Conservation (phyloP, 2,797 vertebrate species). For the Coendou prehensilis region DNA sequence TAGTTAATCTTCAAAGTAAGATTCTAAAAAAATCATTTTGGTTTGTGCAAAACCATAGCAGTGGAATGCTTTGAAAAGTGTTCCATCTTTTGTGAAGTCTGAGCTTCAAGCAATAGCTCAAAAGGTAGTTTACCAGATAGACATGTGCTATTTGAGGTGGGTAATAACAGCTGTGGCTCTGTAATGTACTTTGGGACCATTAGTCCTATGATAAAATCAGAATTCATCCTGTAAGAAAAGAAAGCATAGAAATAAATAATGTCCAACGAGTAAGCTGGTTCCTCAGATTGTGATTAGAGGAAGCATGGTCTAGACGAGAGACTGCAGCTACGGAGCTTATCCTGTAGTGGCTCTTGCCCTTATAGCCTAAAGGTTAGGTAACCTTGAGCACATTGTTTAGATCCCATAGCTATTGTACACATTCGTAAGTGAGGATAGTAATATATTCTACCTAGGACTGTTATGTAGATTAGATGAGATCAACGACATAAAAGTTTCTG, state of each 20-base stretch:
- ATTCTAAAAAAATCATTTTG: slow-evolving; percentile 65
- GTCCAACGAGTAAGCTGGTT: neutral
- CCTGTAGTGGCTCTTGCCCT: neutral
- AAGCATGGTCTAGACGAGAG: neutral
- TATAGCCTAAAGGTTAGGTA: neutral
- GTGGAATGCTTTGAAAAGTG: slow-evolving; percentile 37
- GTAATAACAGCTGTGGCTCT: neutral
- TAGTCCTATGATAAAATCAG: neutral
- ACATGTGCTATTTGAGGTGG: neutral
- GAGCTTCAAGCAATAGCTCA: slow-evolving; percentile 34
- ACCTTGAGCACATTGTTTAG: neutral
- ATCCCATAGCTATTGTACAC: neutral
- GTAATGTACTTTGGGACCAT: neutral
- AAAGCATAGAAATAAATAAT: neutral
- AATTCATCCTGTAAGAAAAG: neutral
- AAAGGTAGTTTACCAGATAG: neutral
- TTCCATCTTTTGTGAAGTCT: neutral
- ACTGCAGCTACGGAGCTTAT: neutral
- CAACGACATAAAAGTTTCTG: neutral
- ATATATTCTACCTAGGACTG: neutral
- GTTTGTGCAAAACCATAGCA: slow-evolving; percentile 5
- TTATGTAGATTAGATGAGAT: neutral
- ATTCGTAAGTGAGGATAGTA: neutral
- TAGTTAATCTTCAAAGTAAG: slow-evolving; percentile 67
- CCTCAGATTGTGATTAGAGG: neutral